phyloP scores from a whole-genome alignment of 2,797 vertebrate species.

The Microchirus variegatus region DNA sequence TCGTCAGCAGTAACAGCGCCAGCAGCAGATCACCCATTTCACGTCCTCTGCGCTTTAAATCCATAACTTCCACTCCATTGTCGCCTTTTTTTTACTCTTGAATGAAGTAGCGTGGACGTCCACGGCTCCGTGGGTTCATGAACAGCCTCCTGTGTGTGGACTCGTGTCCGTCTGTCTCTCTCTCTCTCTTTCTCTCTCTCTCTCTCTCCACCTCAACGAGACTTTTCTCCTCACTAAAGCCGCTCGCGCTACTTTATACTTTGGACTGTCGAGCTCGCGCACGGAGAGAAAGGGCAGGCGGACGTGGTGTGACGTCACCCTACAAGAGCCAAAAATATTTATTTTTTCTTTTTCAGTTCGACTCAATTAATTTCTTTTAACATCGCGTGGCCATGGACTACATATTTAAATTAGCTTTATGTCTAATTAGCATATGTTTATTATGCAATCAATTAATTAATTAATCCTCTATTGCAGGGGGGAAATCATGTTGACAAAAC shows the following conservation, averaged over 20 bases:
- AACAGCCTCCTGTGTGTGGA: not conserved
- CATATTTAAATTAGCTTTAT: too few species aligned
- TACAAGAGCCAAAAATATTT: slow-evolving; percentile 21
- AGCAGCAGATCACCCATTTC: slow-evolving; percentile 75
- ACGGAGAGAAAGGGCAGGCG: slow-evolving; percentile 64
- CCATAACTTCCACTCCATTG: slow-evolving; percentile 71
- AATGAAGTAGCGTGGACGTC: slow-evolving; percentile 47
- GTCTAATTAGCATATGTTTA: too few species aligned
- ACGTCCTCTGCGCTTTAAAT: slow-evolving; percentile 59
- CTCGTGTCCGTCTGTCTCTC: not conserved
- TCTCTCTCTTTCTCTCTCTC: not conserved
- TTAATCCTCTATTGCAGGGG: too few species aligned
- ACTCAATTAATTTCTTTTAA: not conserved
- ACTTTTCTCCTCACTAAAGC: slow-evolving; percentile 41
- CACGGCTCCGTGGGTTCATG: slow-evolving; percentile 6
- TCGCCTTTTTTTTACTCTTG: slow-evolving; percentile 34
- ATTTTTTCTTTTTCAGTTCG: not conserved
- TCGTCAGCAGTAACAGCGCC: slow-evolving; percentile 68
- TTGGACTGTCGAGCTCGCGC: slow-evolving; percentile 60
- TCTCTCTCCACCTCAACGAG: slow-evolving; percentile 7
- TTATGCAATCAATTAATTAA: too few species aligned
- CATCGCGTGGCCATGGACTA: not conserved
- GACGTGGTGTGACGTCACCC: slow-evolving; percentile 75
- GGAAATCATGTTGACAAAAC: too few species aligned
- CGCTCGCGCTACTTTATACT: slow-evolving; percentile 64